phyloP scores from a whole-genome alignment of 1,140 invertebrate genomes.

The Lepidostoma basale region DNA sequence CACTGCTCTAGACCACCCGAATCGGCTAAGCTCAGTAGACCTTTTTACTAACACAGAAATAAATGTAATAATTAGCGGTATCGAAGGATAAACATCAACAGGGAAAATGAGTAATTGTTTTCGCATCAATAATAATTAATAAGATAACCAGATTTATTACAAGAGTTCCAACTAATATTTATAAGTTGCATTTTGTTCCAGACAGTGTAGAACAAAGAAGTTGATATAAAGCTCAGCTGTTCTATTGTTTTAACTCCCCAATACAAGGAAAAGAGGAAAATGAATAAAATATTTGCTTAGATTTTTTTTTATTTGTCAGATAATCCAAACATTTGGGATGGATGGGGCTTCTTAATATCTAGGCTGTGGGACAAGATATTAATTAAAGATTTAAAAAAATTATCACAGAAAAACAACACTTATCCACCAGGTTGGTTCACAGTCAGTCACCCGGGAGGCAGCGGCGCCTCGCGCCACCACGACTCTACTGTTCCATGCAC shows the following conservation, averaged over 20 bases:
- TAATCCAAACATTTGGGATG: slow-evolving; percentile 14
- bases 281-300: slow-evolving; percentile 21
- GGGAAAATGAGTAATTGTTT: too few species aligned
- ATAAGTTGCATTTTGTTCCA: too few species aligned
- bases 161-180: too few species aligned
- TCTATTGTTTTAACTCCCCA: not conserved
- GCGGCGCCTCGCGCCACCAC: not conserved
- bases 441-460: not conserved
- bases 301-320: slow-evolving; percentile 39
- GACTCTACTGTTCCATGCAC: not conserved
- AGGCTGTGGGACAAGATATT: slow-evolving; percentile 16
- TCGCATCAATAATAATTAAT: too few species aligned
- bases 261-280: slow-evolving; percentile 8
- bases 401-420: slow-evolving; percentile 31
- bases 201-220: too few species aligned
- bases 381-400: slow-evolving; percentile 46
- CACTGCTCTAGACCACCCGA: too few species aligned
- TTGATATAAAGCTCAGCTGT: too few species aligned
- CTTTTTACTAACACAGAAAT: too few species aligned
- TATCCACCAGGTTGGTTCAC: not conserved
- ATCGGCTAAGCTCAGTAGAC: too few species aligned
- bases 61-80: too few species aligned
- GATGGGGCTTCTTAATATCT: slow-evolving; percentile 25
- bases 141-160: too few species aligned
- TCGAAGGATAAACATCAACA: too few species aligned